These are phyloP conservation scores for Pogonophryne albipinna DNA, from an alignment of 2,797 vertebrate species.

Conservation along the genomic window DNA sequence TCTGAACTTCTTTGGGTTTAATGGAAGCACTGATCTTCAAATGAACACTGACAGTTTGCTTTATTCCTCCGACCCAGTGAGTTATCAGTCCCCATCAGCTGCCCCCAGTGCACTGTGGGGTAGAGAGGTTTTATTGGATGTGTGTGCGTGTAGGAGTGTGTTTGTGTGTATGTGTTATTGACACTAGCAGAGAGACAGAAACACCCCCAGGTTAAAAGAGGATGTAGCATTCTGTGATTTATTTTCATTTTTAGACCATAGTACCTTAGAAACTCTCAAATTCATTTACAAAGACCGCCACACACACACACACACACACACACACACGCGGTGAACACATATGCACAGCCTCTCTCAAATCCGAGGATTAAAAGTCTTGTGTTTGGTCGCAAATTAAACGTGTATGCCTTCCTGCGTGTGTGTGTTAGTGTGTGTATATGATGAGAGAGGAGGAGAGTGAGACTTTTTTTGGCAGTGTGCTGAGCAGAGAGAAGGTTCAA, in stretches of 20 bases:
- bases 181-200: conserved; percentile 71
- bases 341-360: conserved; percentile 54
- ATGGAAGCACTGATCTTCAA: conserved; percentile 47
- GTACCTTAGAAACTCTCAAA: conserved; percentile 38
- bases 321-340: conserved; percentile 41
- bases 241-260: conserved; percentile 60
- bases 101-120: conserved; percentile 35
- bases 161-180: conserved; percentile 49
- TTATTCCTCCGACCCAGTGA: conserved; percentile 52
- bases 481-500: conserved; percentile 74
- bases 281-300: conserved; percentile 48
- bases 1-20: conserved; percentile 21
- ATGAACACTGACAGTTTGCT: conserved; percentile 60
- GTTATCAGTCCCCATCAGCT: conserved; percentile 74
- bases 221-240: conserved; percentile 48
- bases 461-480: conserved; percentile 61
- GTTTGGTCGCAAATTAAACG: conserved; percentile 71
- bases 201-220: conserved; percentile 67
- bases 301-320: not conserved
- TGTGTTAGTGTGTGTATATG: conserved; percentile 49
- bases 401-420: conserved; percentile 36
- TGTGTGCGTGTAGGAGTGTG: conserved; percentile 15
- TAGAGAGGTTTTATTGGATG: conserved; percentile 43
- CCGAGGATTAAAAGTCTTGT: conserved; percentile 71
- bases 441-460: not conserved